Conservation (phyloP, 2,797 vertebrate species). For the Hippoglossus hippoglossus region DNA sequence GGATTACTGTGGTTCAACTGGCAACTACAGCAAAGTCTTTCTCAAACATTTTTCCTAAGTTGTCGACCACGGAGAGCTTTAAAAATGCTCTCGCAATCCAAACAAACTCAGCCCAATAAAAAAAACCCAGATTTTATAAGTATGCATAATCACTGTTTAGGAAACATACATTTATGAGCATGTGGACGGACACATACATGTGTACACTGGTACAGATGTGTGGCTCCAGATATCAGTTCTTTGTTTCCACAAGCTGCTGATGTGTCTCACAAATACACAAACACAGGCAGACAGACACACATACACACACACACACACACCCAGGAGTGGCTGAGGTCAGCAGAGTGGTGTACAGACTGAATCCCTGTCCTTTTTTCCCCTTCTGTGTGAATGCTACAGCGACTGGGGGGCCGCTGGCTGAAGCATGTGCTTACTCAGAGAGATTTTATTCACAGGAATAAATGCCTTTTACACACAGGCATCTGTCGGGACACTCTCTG, state of each 20-base stretch:
- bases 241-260: constrained; percentile 67
- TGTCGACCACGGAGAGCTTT: constrained; percentile 56
- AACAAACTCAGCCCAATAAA: constrained; percentile 54
- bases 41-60: constrained; percentile 61
- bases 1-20: constrained; percentile 65
- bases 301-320: constrained; percentile 39
- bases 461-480: constrained; percentile 71
- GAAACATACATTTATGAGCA: constrained; percentile 37
- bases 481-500: constrained; percentile 63
- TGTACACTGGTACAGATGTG: constrained; percentile 48
- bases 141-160: constrained; percentile 37
- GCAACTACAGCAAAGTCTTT: constrained; percentile 54
- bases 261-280: constrained; percentile 56
- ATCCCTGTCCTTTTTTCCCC: constrained; percentile 76
- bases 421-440: constrained; percentile 87
- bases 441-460: constrained; percentile 86
- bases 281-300: constrained; percentile 24
- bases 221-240: constrained; percentile 35
- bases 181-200: constrained; percentile 22
- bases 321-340: constrained; percentile 85
- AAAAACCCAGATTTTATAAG: constrained; percentile 32
- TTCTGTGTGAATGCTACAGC: constrained; percentile 78
- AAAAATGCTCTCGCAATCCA: constrained; percentile 58
- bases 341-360: constrained; percentile 76
- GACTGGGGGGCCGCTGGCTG: constrained; percentile 78